phyloP scores from a whole-genome alignment of 2,113 vertebrate species.

The Nerophis lumbriciformis region DNA sequence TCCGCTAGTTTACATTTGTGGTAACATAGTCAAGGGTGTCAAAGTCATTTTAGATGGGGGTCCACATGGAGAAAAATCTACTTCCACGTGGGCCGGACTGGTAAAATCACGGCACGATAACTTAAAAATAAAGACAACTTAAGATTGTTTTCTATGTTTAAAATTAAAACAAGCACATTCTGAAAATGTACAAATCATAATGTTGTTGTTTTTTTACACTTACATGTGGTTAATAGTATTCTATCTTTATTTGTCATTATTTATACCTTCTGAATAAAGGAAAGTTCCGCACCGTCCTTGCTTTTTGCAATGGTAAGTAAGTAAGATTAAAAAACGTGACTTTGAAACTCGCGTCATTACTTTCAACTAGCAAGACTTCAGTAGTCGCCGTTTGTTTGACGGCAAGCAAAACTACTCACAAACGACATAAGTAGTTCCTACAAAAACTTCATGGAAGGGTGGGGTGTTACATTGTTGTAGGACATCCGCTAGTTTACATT shows the following conservation, averaged over 20 bases:
- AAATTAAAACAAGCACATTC: too few species aligned
- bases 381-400: neutral
- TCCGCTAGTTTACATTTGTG: neutral
- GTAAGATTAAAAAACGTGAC: neutral
- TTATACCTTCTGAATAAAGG: slow-evolving; percentile 19
- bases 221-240: slow-evolving; percentile 52
- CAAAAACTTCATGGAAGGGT: neutral
- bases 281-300: slow-evolving; percentile 47
- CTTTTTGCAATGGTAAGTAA: slow-evolving; percentile 69
- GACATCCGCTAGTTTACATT: neutral
- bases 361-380: neutral
- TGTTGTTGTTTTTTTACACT: slow-evolving; percentile 25
- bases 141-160: too few species aligned
- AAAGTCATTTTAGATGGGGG: too few species aligned
- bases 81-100: too few species aligned
- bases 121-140: too few species aligned
- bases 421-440: too few species aligned
- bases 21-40: neutral
- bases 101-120: too few species aligned
- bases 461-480: neutral
- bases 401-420: too few species aligned
- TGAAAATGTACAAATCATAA: too few species aligned
- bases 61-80: too few species aligned
- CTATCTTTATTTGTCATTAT: too few species aligned
- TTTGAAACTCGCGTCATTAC: neutral